Percentiles rank a stretch among this genome's conserved stretches.
Evolutionary conservation across 2,113 vertebrate genomes (phyloP).

Genomic region (Platysternon megacephalum): DNA sequence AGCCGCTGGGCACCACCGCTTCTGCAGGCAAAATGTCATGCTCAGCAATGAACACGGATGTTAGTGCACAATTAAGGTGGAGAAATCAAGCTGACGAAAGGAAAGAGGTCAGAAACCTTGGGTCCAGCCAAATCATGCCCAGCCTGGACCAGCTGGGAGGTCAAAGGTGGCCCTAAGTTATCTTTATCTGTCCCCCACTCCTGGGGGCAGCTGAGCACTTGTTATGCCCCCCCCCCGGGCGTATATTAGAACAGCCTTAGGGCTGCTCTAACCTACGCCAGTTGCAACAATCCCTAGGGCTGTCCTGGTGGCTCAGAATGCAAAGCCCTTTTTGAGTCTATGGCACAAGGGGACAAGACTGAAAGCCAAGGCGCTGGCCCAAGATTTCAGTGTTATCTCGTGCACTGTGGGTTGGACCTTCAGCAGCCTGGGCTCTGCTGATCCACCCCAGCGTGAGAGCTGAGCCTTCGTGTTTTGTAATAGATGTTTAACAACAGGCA

Average conservation of each 20-base stretch:
- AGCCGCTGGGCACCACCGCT: accelerated
- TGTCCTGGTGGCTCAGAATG: too few species aligned
- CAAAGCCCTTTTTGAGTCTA: background rate
- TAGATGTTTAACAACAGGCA: background rate
- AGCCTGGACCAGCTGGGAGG: background rate
- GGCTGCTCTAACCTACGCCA: too few species aligned
- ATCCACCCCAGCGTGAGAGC: background rate
- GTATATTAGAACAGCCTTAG: background rate
- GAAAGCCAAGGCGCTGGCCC: background rate
- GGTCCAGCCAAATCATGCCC: background rate
- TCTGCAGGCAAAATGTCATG: background rate
- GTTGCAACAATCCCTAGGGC: too few species aligned
- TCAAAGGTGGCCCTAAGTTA: background rate
- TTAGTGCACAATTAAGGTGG: background rate
- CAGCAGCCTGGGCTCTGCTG: background rate
- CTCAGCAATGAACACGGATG: background rate
- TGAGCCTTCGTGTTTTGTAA: background rate
- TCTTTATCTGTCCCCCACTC: background rate
- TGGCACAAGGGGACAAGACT: background rate
- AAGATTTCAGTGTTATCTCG: background rate
- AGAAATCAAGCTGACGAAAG: background rate
- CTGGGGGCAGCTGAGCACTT: background rate
- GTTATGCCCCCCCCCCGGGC: background rate
- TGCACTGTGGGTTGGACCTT: background rate
- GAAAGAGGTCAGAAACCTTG: background rate